Evolutionary conservation across 2,113 vertebrate genomes (phyloP).

Genomic region (Macrotis lagotis): DNA sequence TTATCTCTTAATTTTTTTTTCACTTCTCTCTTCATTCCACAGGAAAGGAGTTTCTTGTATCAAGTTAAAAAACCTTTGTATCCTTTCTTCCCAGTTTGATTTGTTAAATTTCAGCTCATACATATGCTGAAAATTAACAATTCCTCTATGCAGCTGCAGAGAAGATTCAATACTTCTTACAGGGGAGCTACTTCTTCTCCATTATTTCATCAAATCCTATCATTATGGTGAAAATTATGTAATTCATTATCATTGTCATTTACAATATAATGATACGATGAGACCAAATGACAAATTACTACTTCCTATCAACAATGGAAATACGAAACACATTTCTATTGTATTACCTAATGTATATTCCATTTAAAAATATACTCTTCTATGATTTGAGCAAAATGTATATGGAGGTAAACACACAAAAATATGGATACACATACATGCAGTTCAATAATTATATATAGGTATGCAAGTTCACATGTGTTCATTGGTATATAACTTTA

Average conservation of each 20-base stretch:
- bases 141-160: slow-evolving; percentile 20
- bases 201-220: slow-evolving; percentile 57
- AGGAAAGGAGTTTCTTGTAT: background rate
- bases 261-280: slow-evolving; percentile 43
- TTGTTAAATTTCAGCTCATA: slow-evolving; percentile 9
- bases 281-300: slow-evolving; percentile 56
- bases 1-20: background rate
- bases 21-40: background rate
- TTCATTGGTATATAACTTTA: no score
- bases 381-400: background rate
- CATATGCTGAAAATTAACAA: slow-evolving; percentile 35
- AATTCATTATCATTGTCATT: slow-evolving; percentile 63
- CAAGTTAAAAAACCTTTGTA: background rate
- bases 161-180: slow-evolving; percentile 20
- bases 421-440: no score
- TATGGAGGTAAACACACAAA: no score
- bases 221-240: slow-evolving; percentile 40
- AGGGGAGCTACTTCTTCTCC: slow-evolving; percentile 38
- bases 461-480: no score
- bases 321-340: slow-evolving; percentile 45
- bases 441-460: no score
- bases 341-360: slow-evolving; percentile 35
- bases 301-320: slow-evolving; percentile 58
- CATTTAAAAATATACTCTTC: slow-evolving; percentile 10
- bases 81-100: background rate